These are phyloP conservation scores for Cotesia congregata DNA, from an alignment of 2,888 invertebrate species.

Conservation along the genomic window DNA sequence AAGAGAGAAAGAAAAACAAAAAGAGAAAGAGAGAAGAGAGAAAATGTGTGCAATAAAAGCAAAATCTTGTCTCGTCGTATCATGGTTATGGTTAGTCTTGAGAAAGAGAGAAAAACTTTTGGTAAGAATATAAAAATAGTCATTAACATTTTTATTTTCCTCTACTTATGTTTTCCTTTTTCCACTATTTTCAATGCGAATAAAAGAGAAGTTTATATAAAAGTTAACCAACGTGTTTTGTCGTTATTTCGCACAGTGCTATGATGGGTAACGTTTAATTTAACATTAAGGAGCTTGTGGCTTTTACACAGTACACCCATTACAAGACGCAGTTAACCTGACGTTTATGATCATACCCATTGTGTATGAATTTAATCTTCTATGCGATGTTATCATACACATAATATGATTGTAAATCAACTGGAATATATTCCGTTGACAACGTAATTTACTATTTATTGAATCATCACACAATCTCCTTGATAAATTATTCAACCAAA, in stretches of 20 bases:
- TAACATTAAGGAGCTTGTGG: constrained; percentile 26
- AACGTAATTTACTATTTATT: neutral
- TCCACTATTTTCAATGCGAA: neutral
- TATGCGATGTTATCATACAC: neutral
- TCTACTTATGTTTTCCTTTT: no score
- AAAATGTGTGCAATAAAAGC: neutral
- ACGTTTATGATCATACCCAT: constrained; percentile 12
- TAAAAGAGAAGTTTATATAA: neutral
- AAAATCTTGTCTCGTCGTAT: neutral
- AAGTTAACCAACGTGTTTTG: neutral
- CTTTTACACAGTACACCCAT: neutral
- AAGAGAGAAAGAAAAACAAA: neutral
- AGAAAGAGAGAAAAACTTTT: neutral
- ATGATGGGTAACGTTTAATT: constrained; percentile 28
- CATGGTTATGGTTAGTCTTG: neutral
- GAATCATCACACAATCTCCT: neutral
- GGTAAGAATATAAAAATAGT: neutral
- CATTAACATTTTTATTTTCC: neutral
- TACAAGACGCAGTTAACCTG: constrained; percentile 5
- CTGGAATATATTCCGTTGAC: neutral
- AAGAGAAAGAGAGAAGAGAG: neutral
- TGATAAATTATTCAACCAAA: neutral
- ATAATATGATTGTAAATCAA: neutral
- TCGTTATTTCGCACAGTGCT: constrained; percentile 1
- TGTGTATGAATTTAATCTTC: constrained; percentile 5